A percentile compares a stretch with the other conserved stretches of the same genome.
Conservation (phyloP, 2,113 vertebrate genomes). For the Entosphenus tridentatus region DNA sequence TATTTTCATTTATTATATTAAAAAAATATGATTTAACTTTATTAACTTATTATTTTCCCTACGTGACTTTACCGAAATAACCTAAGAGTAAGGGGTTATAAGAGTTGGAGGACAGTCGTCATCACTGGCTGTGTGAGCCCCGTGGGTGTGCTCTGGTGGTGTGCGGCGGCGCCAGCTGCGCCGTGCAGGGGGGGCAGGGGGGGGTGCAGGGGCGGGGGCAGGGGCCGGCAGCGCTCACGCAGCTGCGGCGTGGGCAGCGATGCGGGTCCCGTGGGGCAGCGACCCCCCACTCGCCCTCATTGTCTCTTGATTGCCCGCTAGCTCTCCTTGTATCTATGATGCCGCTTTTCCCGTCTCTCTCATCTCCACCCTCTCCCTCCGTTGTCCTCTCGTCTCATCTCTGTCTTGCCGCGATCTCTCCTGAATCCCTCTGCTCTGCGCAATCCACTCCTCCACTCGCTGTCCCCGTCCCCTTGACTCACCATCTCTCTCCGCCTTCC, state of each 20-base stretch:
- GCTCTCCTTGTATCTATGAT: background rate
- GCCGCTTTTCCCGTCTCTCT: background rate
- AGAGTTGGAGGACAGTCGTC: too few species aligned
- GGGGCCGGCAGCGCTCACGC: background rate
- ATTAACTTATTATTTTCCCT: too few species aligned
- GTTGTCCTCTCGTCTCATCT: background rate
- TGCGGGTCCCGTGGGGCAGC: background rate
- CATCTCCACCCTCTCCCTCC: background rate
- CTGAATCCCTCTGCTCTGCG: background rate
- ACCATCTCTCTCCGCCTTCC: background rate
- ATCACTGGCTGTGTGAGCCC: too few species aligned
- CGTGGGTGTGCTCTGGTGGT: too few species aligned
- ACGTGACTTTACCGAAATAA: too few species aligned
- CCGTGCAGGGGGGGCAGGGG: background rate
- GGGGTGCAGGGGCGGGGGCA: background rate
- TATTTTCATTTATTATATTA: too few species aligned
- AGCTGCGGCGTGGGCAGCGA: background rate
- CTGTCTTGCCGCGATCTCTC: background rate
- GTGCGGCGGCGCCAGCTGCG: too few species aligned
- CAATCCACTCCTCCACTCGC: background rate
- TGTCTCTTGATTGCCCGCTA: background rate
- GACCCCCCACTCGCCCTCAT: background rate
- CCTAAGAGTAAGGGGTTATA: too few species aligned
- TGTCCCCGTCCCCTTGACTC: background rate
- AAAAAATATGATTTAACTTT: too few species aligned